These are phyloP conservation scores for Drepana falcataria DNA, from an alignment of 2,888 invertebrate species.

Conservation along the genomic window DNA sequence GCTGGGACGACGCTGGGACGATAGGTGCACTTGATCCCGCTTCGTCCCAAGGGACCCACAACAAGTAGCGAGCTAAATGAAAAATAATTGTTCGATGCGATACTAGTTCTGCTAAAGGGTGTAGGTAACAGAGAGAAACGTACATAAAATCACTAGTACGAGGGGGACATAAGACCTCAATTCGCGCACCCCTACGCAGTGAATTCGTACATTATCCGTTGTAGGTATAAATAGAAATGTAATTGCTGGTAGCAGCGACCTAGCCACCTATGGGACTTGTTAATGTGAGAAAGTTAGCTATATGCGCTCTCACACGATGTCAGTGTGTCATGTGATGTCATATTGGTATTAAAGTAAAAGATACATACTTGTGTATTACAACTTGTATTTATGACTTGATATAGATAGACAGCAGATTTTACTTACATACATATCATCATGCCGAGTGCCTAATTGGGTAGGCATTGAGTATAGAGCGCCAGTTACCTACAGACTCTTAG, in stretches of 20 bases:
- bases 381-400: no score
- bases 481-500: no score
- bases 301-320: slow-evolving; percentile 36
- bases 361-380: no score
- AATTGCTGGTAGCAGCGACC: slow-evolving; percentile 25
- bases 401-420: no score
- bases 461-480: no score
- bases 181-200: slow-evolving; percentile 5
- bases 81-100: slow-evolving; percentile 64
- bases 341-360: slow-evolving; percentile 2
- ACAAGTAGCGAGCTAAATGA: slow-evolving; percentile 67
- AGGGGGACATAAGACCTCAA: slow-evolving; percentile 16
- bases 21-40: slow-evolving; percentile 57
- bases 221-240: slow-evolving; percentile 22
- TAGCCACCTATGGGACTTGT: slow-evolving; percentile 42
- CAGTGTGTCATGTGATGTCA: slow-evolving; percentile 3
- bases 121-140: slow-evolving; percentile 23
- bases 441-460: no score
- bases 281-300: slow-evolving; percentile 46
- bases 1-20: slow-evolving; percentile 29
- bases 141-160: slow-evolving; percentile 15
- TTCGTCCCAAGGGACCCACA: slow-evolving; percentile 50
- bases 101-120: slow-evolving; percentile 24
- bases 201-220: slow-evolving; percentile 8
- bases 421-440: no score